Base-by-base conservation (phyloP, 2,888 invertebrate species). In the Tigriopus californicus region DNA sequence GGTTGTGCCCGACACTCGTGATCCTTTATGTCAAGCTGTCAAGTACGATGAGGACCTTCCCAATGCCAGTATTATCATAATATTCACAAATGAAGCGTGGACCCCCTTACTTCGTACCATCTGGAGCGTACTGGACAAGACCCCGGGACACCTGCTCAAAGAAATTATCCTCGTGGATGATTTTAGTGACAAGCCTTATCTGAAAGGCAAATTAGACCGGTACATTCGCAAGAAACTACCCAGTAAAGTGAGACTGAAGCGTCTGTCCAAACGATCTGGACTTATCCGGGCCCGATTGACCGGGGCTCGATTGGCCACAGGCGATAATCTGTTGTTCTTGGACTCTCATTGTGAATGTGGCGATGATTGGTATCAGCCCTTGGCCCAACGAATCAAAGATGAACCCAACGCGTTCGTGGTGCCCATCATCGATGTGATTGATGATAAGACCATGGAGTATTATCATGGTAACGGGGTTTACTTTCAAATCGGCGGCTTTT, bases 371-470 rank as follows among this genome's bases (percentile, higher is more conserved):
- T 75, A 92, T 62, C 85, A 94, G 68, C 97, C 97, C 0, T 72
- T 95, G 58, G 74, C 95, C 64, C 79, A 85, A 63, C 76, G 92
- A 58, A 84, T 95, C 67, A 82, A 84, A 71, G 81, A 87, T 64
- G 79, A 85, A 41, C 74, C 80, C 0, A 80, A 79, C 33, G 81
- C 86, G 11, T 86, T 94, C 10, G 75, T 91, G 58, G 87, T 91
- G 66, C 97, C 97, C 51, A 87, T 92, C 65, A 97, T 97, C 64
- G 97, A 97, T 74, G 84, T 87, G 60, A 90, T 97, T 65, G 85
- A 86, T 70, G 83, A 85, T 62, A 77, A 79, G 64, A 82, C 78
- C 54, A 78, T 91, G 70, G 80, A 79, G 67, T 88, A 87, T 72
- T 79, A 79, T 71, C 78, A 75, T 64, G 70, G 74, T 25, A 70